phyloP scores from a whole-genome alignment of 2,797 vertebrate species.

The Molossus molossus region DNA sequence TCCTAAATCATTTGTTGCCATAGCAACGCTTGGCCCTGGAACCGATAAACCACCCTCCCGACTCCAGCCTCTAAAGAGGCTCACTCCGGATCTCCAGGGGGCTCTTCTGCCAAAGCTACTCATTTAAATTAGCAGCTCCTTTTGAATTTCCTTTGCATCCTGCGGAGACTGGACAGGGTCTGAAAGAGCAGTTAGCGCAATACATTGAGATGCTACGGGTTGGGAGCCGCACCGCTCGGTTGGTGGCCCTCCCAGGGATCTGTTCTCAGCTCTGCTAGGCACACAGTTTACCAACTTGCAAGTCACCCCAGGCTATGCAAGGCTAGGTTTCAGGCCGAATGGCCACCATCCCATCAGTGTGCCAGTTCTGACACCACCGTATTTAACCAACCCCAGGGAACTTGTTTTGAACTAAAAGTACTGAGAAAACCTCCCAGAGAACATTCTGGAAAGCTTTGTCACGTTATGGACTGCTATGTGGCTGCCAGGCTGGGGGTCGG shows the following conservation, averaged over 20 bases:
- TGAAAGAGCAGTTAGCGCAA: background rate
- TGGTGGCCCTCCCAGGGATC: background rate
- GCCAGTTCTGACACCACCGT: background rate
- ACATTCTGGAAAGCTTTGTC: background rate
- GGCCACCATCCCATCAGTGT: background rate
- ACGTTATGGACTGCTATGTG: background rate
- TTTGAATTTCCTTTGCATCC: slow-evolving; percentile 42
- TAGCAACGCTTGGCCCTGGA: slow-evolving; percentile 66
- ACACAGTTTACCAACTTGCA: background rate
- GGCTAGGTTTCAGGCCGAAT: background rate
- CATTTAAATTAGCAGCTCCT: slow-evolving; percentile 72
- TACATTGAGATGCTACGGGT: background rate
- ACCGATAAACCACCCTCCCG: slow-evolving; percentile 37
- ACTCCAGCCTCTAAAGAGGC: slow-evolving; percentile 49
- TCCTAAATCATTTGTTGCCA: slow-evolving; percentile 78
- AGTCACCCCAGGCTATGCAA: background rate
- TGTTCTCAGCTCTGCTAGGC: background rate
- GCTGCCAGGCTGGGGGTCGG: background rate
- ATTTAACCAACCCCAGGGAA: background rate
- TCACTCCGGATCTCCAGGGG: slow-evolving; percentile 30
- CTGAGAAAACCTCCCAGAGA: slow-evolving; percentile 1
- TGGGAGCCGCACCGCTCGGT: background rate
- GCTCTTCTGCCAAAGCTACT: slow-evolving; percentile 56
- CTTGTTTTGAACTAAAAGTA: background rate
- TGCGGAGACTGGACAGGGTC: background rate